phyloP scores from a whole-genome alignment of 2,888 invertebrate genomes.

The Polydrusus tereticollis region DNA sequence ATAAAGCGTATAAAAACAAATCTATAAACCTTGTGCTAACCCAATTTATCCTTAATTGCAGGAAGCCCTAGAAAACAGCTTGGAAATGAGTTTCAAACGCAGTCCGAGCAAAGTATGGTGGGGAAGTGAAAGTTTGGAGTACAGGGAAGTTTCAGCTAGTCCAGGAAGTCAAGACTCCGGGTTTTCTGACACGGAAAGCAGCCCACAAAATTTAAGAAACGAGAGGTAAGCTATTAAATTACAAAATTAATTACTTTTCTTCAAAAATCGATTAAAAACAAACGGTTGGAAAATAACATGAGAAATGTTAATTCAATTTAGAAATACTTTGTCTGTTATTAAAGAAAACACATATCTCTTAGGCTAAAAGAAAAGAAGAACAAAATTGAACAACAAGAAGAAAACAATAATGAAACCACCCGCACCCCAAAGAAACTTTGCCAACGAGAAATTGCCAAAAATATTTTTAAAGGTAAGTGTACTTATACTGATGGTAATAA shows the following conservation, averaged over 20 bases:
- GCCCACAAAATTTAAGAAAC: slow-evolving; percentile 66
- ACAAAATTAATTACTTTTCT: too few species aligned
- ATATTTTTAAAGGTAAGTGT: slow-evolving; percentile 60
- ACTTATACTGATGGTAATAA: too few species aligned
- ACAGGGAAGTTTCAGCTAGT: slow-evolving; percentile 71
- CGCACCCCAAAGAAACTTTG: slow-evolving; percentile 28
- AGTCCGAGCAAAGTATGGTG: slow-evolving; percentile 79
- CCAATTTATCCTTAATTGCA: slow-evolving; percentile 41
- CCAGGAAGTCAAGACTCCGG: slow-evolving; percentile 86
- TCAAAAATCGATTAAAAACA: too few species aligned
- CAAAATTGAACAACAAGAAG: slow-evolving; percentile 58
- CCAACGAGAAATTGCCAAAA: slow-evolving; percentile 52
- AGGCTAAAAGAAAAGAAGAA: slow-evolving; percentile 57
- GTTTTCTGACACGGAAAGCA: slow-evolving; percentile 83
- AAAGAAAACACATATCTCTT: not conserved
- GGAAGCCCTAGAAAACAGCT: slow-evolving; percentile 35
- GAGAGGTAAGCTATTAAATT: slow-evolving; percentile 33
- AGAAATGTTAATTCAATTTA: too few species aligned
- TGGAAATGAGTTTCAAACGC: slow-evolving; percentile 72
- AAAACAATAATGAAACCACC: slow-evolving; percentile 33
- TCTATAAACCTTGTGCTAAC: slow-evolving; percentile 1
- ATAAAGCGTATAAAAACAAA: not conserved
- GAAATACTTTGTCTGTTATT: not conserved
- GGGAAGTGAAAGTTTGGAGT: slow-evolving; percentile 65
- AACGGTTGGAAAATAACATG: too few species aligned